Evolutionary conservation across 2,888 invertebrate genomes (phyloP).

Genomic region (Ryuthela nishihirai): DNA sequence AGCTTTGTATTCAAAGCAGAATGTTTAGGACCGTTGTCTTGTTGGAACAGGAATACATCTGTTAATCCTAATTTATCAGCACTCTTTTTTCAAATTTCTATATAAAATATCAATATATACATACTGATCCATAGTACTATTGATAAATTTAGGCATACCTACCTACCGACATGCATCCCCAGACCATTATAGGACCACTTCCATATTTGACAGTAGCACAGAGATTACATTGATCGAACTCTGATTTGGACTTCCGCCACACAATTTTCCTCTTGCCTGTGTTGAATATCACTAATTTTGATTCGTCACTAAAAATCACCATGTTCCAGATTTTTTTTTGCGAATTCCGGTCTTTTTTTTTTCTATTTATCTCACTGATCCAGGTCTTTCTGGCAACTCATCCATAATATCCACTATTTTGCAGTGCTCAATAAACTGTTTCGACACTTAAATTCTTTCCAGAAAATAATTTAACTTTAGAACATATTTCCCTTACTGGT

Average conservation of each 20-base stretch:
- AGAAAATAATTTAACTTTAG: no score
- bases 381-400: background rate
- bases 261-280: constrained; percentile 2
- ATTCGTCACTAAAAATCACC: constrained; percentile 12
- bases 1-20: constrained; percentile 1
- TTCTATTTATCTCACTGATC: background rate
- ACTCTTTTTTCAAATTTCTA: constrained; percentile 14
- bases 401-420: no score
- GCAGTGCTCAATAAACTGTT: no score
- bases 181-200: constrained; percentile 36
- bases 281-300: constrained; percentile 12
- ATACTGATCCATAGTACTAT: constrained; percentile 14
- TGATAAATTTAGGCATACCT: constrained; percentile 5
- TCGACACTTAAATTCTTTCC: no score
- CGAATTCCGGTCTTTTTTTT: constrained; percentile 1
- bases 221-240: constrained; percentile 2
- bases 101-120: constrained; percentile 15
- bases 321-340: background rate
- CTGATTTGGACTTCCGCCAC: constrained; percentile 7
- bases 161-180: constrained; percentile 36
- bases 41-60: constrained; percentile 25
- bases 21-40: constrained; percentile 36
- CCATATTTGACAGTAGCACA: constrained; percentile 33
- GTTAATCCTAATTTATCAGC: constrained; percentile 10
- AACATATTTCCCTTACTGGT: no score